Evolutionary conservation across 1,140 invertebrate genomes (phyloP), one percentile per base, ranked within the genome.

Genomic region (Cotesia vestalis): DNA sequence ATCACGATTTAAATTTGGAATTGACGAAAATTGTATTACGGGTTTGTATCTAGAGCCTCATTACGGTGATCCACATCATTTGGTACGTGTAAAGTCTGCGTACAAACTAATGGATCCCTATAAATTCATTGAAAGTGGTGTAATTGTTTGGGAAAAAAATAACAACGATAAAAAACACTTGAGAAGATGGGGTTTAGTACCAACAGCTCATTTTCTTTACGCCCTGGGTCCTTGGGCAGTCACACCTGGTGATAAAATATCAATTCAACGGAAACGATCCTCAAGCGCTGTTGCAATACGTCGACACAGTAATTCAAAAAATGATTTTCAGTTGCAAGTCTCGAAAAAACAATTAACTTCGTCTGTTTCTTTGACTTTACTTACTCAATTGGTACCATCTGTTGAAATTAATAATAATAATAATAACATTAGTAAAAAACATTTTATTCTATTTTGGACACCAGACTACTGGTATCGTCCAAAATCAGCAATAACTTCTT

Each of bases 401-500:
- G 51, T 78, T 70, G 72, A 72, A 0, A 20, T 77, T 0, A 60
- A 73, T 0, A 76, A 72, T 0, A 78, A 68, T 63, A 77, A 78
- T 51, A 76, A 2, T n/a, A n/a, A n/a, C 11, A 46, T 11, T 46
- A 46, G 3, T 46, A 46, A 46, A 9, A 46, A 46, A 11, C 40
- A 46, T 46, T 78, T 87, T 0, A 80, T 88, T 27, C 72, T 89
- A 0, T 90, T 89, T 72, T 90, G 89, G 89, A 90, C 88, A 0
- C 86, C 88, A 1, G 85, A 89, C n/a, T 89, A 88, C 69, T 89
- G 87, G 88, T 89, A 89, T 74, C 77, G 87, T 61, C 89, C 89
- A 0, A 78, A 82, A 72, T 81, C 86, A 0, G 86, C 85, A 0
- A 81, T 78, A 8, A 75, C 80, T 35, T 81, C 83, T n/a, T 89